Percentiles rank a stretch among this genome's conserved stretches.
phyloP scores from a whole-genome alignment of 2,113 vertebrate genomes.

The Sterrhoptilus dennistouni region DNA sequence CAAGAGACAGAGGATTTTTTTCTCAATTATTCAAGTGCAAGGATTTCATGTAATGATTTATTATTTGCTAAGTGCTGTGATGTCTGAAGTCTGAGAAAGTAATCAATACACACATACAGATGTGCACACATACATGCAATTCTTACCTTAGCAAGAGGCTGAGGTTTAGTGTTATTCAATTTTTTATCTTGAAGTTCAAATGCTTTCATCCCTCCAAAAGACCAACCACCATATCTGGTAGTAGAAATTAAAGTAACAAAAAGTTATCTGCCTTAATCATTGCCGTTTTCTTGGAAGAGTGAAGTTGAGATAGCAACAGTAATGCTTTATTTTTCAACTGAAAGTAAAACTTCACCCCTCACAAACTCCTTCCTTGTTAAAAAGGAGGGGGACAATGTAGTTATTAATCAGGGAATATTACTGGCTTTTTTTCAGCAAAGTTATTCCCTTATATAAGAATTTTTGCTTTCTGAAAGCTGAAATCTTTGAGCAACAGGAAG shows the following conservation, averaged over 20 bases:
- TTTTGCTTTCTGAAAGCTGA: neutral
- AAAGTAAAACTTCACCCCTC: neutral
- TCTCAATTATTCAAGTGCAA: neutral
- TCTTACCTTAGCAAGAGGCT: conserved; percentile 71
- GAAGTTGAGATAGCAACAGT: neutral
- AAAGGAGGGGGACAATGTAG: neutral
- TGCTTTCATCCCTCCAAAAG: conserved; percentile 44
- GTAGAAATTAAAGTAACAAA: neutral
- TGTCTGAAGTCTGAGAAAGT: neutral
- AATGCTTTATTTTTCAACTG: neutral
- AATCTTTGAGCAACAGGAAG: neutral
- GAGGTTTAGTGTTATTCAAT: neutral
- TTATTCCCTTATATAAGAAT: neutral
- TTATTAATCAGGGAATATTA: neutral
- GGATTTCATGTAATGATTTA: neutral
- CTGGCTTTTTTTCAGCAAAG: neutral
- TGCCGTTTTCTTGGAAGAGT: neutral
- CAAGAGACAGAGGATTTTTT: neutral
- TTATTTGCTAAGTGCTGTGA: neutral
- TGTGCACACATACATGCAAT: neutral
- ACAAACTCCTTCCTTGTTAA: neutral
- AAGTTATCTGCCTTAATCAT: neutral
- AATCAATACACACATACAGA: neutral
- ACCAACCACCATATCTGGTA: conserved; percentile 76
- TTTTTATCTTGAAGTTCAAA: neutral